These are phyloP conservation scores for Mormyrops attenuatus DNA, from an alignment of 2,797 vertebrate species.

Conservation along the genomic window DNA sequence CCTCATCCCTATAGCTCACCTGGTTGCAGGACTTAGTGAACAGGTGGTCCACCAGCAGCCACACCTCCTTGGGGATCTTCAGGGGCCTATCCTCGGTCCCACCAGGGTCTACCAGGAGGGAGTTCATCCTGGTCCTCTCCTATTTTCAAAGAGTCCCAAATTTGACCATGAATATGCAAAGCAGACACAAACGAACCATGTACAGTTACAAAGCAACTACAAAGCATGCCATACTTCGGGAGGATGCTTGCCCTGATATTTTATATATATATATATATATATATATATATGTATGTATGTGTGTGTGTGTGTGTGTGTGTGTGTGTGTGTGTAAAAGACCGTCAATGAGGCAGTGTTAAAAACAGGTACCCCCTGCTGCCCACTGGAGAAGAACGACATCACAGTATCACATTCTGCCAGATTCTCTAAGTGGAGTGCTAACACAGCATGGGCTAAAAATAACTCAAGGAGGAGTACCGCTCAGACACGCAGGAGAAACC, in stretches of 20 bases:
- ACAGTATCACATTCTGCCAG: conserved; percentile 41
- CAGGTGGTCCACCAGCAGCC: conserved; percentile 93
- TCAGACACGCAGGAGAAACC: conserved; percentile 6
- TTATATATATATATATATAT: too few species aligned
- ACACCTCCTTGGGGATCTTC: conserved; percentile 94
- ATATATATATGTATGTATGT: background rate
- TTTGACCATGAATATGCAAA: background rate
- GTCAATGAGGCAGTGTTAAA: background rate
- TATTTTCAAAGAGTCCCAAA: conserved; percentile 40
- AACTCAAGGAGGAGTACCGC: conserved; percentile 28
- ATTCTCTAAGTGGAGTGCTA: conserved; percentile 42
- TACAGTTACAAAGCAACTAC: background rate
- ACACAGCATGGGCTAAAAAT: conserved; percentile 45
- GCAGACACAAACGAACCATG: background rate
- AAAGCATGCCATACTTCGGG: background rate
- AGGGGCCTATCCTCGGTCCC: conserved; percentile 71
- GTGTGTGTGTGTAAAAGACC: too few species aligned
- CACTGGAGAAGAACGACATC: conserved; percentile 32
- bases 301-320: too few species aligned
- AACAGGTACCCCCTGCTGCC: background rate
- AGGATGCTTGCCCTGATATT: background rate
- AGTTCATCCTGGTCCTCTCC: conserved; percentile 76
- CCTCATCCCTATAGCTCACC: conserved; percentile 57
- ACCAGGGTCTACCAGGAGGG: conserved; percentile 66
- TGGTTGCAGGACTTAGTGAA: conserved; percentile 83